Conservation (phyloP, 2,797 vertebrate genomes). For the Hozukius guyotensis region DNA sequence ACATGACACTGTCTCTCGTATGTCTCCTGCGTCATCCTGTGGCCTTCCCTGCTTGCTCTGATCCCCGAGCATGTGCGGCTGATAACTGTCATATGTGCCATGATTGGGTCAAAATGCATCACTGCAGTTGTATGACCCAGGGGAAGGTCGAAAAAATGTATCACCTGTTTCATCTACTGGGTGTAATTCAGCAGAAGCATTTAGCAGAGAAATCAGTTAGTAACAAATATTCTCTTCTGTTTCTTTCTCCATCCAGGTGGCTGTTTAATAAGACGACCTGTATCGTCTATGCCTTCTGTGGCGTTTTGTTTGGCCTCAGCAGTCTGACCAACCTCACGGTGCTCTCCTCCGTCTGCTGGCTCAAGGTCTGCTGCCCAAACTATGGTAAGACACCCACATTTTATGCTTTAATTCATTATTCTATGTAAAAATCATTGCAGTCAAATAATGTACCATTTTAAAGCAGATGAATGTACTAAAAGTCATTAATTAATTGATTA, state of each 20-base stretch:
- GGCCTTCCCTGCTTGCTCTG: constrained; percentile 4
- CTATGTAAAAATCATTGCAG: neutral
- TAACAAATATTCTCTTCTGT: neutral
- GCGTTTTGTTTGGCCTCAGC: constrained; percentile 84
- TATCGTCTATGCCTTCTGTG: constrained; percentile 87
- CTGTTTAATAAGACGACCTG: constrained; percentile 82
- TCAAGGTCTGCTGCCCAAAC: constrained; percentile 90
- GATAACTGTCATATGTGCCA: constrained; percentile 19
- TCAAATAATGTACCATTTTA: neutral
- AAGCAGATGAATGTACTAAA: neutral
- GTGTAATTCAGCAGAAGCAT: constrained; percentile 4
- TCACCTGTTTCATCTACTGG: neutral
- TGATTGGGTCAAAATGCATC: constrained; percentile 32
- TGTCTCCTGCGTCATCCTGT: neutral
- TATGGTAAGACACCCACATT: constrained; percentile 78
- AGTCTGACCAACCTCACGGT: constrained; percentile 85
- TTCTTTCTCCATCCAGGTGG: constrained; percentile 71
- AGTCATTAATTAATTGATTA: neutral
- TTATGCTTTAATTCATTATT: neutral
- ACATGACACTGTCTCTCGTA: neutral
- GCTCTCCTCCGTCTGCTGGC: constrained; percentile 88
- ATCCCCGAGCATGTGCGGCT: constrained; percentile 17
- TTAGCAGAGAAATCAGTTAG: neutral
- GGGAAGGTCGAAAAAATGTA: neutral
- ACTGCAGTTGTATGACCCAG: neutral